phyloP scores from a whole-genome alignment of 2,888 invertebrate genomes.

The Choristoneura rosaceana region DNA sequence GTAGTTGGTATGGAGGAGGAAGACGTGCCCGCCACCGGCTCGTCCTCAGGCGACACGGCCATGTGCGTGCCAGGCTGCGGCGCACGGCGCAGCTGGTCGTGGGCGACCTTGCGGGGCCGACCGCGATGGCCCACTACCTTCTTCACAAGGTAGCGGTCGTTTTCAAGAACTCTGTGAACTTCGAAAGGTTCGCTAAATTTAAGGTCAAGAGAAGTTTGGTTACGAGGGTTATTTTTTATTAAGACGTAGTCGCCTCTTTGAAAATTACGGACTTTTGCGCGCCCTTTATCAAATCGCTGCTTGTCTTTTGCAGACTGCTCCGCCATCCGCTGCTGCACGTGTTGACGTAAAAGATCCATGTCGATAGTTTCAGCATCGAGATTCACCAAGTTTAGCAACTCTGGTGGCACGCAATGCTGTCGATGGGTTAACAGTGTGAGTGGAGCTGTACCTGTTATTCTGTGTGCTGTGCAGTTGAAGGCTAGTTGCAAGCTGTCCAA shows the following conservation, averaged over 20 bases:
- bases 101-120: background rate
- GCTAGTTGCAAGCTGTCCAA: constrained; percentile 31
- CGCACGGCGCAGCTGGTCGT: background rate
- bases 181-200: background rate
- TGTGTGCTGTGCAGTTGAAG: constrained; percentile 28
- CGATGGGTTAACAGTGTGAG: constrained; percentile 27
- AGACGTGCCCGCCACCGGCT: background rate
- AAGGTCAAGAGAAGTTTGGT: background rate
- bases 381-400: background rate
- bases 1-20: too few relatives aligned
- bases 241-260: constrained; percentile 2
- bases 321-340: background rate
- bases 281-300: background rate
- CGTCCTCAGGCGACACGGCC: constrained; percentile 9
- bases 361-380: background rate
- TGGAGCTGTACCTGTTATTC: background rate
- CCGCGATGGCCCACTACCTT: background rate
- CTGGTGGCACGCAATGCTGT: constrained; percentile 2
- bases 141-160: constrained; percentile 4
- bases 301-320: constrained; percentile 1
- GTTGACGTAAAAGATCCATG: background rate
- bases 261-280: background rate
- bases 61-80: background rate
- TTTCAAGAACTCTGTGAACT: constrained; percentile 1
- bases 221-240: constrained; percentile 1